Base-by-base conservation (phyloP, 2,797 vertebrate species). In the Poeciliopsis infans region DNA sequence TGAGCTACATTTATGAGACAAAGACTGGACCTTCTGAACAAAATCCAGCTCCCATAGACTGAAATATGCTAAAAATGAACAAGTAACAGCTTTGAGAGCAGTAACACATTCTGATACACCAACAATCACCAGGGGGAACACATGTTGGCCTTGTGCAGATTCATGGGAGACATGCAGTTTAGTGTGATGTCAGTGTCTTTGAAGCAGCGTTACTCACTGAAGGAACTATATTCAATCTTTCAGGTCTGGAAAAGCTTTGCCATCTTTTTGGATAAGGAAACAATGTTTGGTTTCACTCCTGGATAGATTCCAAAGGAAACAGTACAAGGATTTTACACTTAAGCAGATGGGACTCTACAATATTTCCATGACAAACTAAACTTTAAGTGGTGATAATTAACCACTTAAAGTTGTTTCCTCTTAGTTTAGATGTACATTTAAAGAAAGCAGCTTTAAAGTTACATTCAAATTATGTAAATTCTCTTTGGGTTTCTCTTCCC, bases 41-140 rank as follows among this genome's bases (percentile, higher is more conserved):
- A 51, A 70, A 59, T 84, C 78, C 74, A 77, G 82, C 92, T 93
- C 92, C 86, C 92, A 93, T 51, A 81, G 66, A 80, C 80, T 41
- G 13, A 80, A 86, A 87, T 47, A 81, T 61, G 66, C 79, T 72
- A 45, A 18, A 79, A 66, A 77, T 72, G 73, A 85, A 77, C 18
- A 20, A 74, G 68, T 36, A 74, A 53, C 46, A 43, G 41, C 64
- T 51, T 23, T 4, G 71, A 83, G 81, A 83, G 46, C 18, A 2
- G 53, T 4, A 18, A 79, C 80, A 64, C 2, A 6, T 77, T 92
- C 79, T 88, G 86, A 91, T 91, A 84, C 84, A 82, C 78, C 49
- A 1, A n/a, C 51, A 72, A n/a, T 49, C 86, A 82, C 84, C 3
- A 53, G 83, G 84, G 88, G 87, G 28, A 69, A 69, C 47, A 33